A percentile compares a stretch with the other conserved stretches of the same genome.
These are phyloP conservation scores for Marronus borbonicus DNA, from an alignment of 2,888 invertebrate species.

Conservation along the genomic window DNA sequence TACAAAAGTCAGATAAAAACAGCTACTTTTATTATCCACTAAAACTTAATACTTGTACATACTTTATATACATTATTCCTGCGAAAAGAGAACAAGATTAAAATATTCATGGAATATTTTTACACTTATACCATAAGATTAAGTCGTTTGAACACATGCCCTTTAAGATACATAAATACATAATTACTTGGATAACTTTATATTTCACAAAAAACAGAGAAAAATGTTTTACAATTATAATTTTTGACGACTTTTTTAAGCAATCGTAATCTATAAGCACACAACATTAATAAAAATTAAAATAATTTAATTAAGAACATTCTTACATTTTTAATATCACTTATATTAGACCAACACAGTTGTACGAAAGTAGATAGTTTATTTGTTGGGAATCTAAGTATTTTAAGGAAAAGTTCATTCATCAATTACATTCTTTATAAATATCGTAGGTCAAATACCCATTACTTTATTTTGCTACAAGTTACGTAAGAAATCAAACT, in stretches of 20 bases:
- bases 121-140: background rate
- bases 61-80: conserved; percentile 46
- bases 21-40: conserved; percentile 32
- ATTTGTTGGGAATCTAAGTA: background rate
- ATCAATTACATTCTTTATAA: too few species aligned
- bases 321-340: conserved; percentile 17
- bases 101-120: conserved; percentile 46
- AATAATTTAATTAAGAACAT: conserved; percentile 25
- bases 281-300: background rate
- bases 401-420: background rate
- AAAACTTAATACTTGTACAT: conserved; percentile 47
- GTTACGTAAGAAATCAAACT: too few species aligned
- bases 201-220: background rate
- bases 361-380: background rate
- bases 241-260: background rate
- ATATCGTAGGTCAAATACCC: too few species aligned
- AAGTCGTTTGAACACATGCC: conserved; percentile 1
- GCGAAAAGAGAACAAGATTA: conserved; percentile 21
- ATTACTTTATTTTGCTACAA: too few species aligned
- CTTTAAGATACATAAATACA: background rate
- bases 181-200: background rate
- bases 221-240: background rate
- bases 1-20: conserved; percentile 21
- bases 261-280: background rate
- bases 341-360: conserved; percentile 21